Conservation (phyloP, 1,140 invertebrate genomes). For the Belonocnema kinseyi region DNA sequence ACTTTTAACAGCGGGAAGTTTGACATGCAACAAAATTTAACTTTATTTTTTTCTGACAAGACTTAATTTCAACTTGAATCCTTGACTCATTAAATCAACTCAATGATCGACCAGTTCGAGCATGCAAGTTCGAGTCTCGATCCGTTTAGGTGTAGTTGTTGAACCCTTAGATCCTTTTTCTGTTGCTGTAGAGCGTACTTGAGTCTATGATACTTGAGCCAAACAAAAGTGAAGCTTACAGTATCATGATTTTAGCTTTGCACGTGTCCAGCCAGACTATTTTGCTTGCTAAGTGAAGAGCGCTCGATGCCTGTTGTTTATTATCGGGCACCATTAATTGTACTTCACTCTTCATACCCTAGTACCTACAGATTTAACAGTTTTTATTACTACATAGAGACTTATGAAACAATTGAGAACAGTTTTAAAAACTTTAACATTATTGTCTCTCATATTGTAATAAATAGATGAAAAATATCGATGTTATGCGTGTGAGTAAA, state of each 20-base stretch:
- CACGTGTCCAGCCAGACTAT: constrained; percentile 68
- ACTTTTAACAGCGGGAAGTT: no score
- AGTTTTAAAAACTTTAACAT: neutral
- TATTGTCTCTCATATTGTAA: no score
- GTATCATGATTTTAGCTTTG: constrained; percentile 73
- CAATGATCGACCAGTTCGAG: neutral
- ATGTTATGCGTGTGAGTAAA: no score
- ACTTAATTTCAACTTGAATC: constrained; percentile 23
- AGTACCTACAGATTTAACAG: neutral
- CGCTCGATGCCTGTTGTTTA: constrained; percentile 62
- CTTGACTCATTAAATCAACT: neutral
- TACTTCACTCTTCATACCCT: constrained; percentile 35
- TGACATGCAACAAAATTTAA: no score
- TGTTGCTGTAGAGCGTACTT: constrained; percentile 35
- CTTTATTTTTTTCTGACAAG: no score
- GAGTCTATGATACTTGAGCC: constrained; percentile 54
- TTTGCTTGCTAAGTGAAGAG: constrained; percentile 67
- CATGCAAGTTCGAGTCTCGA: constrained; percentile 4
- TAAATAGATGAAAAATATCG: no score
- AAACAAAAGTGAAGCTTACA: constrained; percentile 65
- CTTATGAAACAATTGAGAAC: neutral
- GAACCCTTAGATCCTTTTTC: neutral
- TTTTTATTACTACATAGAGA: neutral
- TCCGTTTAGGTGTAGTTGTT: neutral
- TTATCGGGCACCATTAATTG: constrained; percentile 58